phyloP scores from a whole-genome alignment of 2,888 invertebrate species.

The Pterobdella sp. region DNA sequence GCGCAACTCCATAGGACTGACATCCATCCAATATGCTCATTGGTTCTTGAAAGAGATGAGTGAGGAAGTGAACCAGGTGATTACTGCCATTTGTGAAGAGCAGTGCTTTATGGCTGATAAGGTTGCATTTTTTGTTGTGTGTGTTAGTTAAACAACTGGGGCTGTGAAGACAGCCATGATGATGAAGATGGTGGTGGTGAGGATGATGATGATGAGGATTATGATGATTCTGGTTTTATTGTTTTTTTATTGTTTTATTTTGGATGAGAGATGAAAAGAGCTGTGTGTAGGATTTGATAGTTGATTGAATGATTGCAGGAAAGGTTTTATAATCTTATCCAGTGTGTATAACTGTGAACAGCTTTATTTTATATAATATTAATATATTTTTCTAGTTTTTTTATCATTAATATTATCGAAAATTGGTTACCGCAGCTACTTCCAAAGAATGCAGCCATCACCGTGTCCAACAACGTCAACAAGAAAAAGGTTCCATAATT shows the following conservation, averaged over 20 bases:
- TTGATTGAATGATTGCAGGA: too few species aligned
- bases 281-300: too few species aligned
- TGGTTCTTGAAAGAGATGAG: constrained; percentile 98
- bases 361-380: too few species aligned
- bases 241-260: too few species aligned
- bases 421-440: constrained; percentile 56
- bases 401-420: too few species aligned
- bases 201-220: not conserved
- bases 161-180: too few species aligned
- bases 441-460: constrained; percentile 87
- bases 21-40: constrained; percentile 83
- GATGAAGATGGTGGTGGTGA: not conserved
- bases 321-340: too few species aligned
- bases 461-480: constrained; percentile 73
- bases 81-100: constrained; percentile 94
- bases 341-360: too few species aligned
- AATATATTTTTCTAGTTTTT: too few species aligned
- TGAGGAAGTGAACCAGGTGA: constrained; percentile 91
- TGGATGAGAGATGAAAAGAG: too few species aligned
- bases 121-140: constrained; percentile 43
- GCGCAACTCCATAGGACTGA: constrained; percentile 86
- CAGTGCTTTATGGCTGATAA: constrained; percentile 94
- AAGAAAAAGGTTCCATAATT: constrained; percentile 54
- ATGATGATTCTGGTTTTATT: not conserved
- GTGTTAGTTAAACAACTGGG: too few species aligned